Conservation (phyloP, 1,140 invertebrate species). For the Wasmannia auropunctata region DNA sequence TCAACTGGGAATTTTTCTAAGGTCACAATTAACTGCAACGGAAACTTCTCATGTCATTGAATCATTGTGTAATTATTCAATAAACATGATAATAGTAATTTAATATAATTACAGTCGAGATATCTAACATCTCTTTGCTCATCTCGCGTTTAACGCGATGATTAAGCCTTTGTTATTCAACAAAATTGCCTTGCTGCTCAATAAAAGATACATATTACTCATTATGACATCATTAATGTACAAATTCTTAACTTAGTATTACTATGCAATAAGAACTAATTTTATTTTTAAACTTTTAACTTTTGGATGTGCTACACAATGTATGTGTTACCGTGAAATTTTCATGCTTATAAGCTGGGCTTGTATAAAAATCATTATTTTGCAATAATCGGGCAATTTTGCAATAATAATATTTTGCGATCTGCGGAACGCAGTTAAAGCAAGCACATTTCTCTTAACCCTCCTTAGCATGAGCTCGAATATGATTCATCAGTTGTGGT, state of each 20-base stretch:
- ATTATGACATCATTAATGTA: not conserved
- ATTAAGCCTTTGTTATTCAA: not conserved
- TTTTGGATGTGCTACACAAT: not conserved
- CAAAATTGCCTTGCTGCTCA: not conserved
- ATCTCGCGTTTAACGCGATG: not conserved
- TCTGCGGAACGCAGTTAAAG: not conserved
- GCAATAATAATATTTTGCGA: constrained; percentile 11
- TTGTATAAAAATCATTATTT: too few species aligned
- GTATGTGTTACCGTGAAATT: not conserved
- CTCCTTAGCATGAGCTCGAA: not conserved
- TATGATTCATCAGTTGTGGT: constrained; percentile 44
- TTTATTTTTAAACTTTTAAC: not conserved
- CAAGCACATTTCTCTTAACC: not conserved
- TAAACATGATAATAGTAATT: constrained; percentile 18
- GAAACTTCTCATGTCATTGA: constrained; percentile 7
- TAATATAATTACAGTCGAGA: not conserved
- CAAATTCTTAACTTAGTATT: not conserved
- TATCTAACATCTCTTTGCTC: constrained; percentile 3
- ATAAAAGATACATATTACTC: not conserved
- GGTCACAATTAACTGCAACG: not conserved
- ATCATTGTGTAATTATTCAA: not conserved
- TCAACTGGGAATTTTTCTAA: not conserved
- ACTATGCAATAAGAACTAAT: not conserved
- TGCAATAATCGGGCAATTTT: too few species aligned
- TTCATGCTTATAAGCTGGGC: too few species aligned